phyloP scores from a whole-genome alignment of 2,888 invertebrate genomes.

The Eilema caniola region DNA sequence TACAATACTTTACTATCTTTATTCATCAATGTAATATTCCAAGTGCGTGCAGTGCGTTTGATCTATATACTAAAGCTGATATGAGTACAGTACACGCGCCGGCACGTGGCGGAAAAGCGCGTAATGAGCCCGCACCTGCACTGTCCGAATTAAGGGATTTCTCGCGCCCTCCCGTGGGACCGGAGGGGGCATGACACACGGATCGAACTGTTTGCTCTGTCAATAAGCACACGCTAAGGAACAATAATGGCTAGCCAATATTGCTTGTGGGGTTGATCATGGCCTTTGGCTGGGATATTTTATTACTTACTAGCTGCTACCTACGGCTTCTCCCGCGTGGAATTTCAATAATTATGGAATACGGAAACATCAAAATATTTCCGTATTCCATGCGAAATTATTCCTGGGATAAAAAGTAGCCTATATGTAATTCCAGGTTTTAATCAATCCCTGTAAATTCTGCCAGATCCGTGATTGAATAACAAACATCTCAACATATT shows the following conservation, averaged over 20 bases:
- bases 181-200: conserved; percentile 63
- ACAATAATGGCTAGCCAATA: conserved; percentile 74
- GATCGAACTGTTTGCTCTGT: conserved; percentile 76
- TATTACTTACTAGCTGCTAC: conserved; percentile 42
- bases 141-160: conserved; percentile 84
- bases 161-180: conserved; percentile 86
- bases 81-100: conserved; percentile 69
- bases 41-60: conserved; percentile 68
- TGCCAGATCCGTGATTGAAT: no score
- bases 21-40: conserved; percentile 67
- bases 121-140: conserved; percentile 86
- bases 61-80: conserved; percentile 66
- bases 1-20: conserved; percentile 44
- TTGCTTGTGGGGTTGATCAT: conserved; percentile 53
- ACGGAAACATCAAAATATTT: no score
- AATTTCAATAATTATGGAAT: no score
- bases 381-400: no score
- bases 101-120: conserved; percentile 81
- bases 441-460: no score
- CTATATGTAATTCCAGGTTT: no score
- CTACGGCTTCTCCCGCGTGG: no score
- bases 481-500: no score
- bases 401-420: conserved; percentile 6
- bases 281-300: conserved; percentile 58
- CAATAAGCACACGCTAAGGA: conserved; percentile 70